Evolutionary conservation across 2,113 vertebrate genomes (phyloP).

Genomic region (Syrrhaptes paradoxus): DNA sequence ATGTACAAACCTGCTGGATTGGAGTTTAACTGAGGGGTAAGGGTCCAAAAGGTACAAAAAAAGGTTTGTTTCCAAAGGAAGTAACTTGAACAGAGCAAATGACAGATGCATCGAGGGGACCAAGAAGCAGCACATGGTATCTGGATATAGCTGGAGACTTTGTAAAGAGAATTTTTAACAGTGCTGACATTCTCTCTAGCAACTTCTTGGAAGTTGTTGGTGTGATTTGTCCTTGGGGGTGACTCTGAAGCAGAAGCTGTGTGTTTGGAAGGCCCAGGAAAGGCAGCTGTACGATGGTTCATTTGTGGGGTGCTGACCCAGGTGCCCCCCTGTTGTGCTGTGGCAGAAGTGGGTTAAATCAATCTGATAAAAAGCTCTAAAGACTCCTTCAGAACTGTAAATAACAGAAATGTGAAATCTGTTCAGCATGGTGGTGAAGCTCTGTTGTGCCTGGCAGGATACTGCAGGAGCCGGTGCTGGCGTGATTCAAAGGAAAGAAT

Average conservation of each 20-base stretch:
- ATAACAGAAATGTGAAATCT: background rate
- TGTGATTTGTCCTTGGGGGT: background rate
- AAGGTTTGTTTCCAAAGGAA: background rate
- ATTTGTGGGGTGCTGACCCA: background rate
- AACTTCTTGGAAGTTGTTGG: background rate
- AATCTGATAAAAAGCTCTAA: background rate
- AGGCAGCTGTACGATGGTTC: too few relatives aligned
- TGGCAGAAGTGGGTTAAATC: background rate
- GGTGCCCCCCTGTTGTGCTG: background rate
- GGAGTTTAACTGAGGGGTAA: background rate
- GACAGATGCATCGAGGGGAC: background rate
- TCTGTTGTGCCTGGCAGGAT: background rate
- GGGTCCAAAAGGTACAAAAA: background rate
- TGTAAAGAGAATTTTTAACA: background rate
- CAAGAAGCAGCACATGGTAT: background rate
- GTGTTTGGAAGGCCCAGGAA: background rate
- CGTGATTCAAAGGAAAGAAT: rapidly evolving
- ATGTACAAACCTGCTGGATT: background rate
- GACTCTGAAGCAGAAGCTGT: background rate
- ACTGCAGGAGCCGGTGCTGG: rapidly evolving
- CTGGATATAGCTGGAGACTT: background rate
- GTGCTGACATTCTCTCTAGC: background rate
- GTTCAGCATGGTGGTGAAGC: rapidly evolving
- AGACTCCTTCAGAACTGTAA: background rate
- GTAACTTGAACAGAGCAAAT: background rate